Base-by-base conservation (phyloP, 2,113 vertebrate genomes). In the Rhabdornis inornatus region DNA sequence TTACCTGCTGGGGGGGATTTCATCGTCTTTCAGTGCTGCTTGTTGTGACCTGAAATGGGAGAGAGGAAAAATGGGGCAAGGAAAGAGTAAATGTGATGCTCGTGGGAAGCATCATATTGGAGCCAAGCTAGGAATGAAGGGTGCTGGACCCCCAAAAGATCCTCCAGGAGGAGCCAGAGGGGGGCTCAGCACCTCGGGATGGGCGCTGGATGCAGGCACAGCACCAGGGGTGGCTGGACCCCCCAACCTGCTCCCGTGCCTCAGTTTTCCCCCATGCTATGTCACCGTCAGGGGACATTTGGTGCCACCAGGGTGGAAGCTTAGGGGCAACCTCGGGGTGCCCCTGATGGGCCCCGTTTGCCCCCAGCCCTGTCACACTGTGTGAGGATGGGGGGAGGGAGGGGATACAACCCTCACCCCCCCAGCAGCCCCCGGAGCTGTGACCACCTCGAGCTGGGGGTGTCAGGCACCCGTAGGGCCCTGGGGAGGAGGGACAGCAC, bases 81-180 rank as follows among this genome's bases (percentile, higher is more conserved):
- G 5, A 66, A 71, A 63, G 31, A 69, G 19, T 2, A 20, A 55
- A 89, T 59, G 3, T 6, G 24, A 22, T 20, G 68, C 8, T 55
- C 2, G 17, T 6, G 35, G 47, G 89, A 71, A 75, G 37, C 21
- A 33, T 10, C 4, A 0, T 1, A 1, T 5, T 2, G 44, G n/a
- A 31, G 77, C 25, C 23, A 18, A 19, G 22, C 45, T 22, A 55
- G 80, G 18, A 49, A 27, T 5, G 31, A 59, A 10, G 2, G 23
- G 69, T 5, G 47, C 5, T 0, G 7, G 22, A 24, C 1, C 12
- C n/a, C 47, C 17, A 14, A 31, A 37, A 42, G 6, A 11, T 1
- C 18, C 12, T 4, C 10, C 30, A 10, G 33, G 40, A 25, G 61
- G 59, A 28, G 70, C 14, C 10, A 4, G 31, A 2, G 0, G 1